Percentiles rank a stretch among this genome's conserved stretches.
These are phyloP conservation scores for Anguilla japonica DNA, from an alignment of 2,113 vertebrate species.

Conservation along the genomic window DNA sequence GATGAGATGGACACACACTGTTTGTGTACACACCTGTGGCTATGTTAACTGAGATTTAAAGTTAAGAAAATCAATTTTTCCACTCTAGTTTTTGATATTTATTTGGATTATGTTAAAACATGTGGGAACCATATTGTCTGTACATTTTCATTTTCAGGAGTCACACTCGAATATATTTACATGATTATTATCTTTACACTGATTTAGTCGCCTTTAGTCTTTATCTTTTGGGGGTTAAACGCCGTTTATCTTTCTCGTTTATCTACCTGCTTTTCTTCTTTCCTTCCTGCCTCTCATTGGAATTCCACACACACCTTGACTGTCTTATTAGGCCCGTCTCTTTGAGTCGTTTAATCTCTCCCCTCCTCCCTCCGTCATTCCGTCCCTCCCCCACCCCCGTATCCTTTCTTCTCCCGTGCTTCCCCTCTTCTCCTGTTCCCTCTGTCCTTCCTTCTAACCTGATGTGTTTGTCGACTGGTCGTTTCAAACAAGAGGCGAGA, in stretches of 20 bases:
- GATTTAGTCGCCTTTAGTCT: background rate
- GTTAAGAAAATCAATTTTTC: too few species aligned
- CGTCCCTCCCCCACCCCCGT: background rate
- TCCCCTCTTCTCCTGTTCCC: background rate
- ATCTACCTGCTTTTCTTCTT: background rate
- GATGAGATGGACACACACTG: background rate
- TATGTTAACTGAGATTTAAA: too few species aligned
- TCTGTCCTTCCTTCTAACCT: background rate
- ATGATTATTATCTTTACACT: background rate
- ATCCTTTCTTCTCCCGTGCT: background rate
- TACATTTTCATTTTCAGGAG: background rate
- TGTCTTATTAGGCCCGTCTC: slow-evolving; percentile 12
- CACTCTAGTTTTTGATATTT: too few species aligned
- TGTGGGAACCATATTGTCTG: background rate
- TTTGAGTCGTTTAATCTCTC: slow-evolving; percentile 12
- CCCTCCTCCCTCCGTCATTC: background rate
- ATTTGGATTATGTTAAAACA: too few species aligned
- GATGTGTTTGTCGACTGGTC: background rate
- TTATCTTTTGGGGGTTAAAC: background rate
- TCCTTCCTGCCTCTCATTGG: background rate
- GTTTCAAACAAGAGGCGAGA: background rate
- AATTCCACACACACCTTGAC: background rate
- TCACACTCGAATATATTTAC: background rate
- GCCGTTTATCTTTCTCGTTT: background rate
- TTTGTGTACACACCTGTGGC: background rate